Conservation (phyloP, 2,113 vertebrate species). For the Setophaga petechia region DNA sequence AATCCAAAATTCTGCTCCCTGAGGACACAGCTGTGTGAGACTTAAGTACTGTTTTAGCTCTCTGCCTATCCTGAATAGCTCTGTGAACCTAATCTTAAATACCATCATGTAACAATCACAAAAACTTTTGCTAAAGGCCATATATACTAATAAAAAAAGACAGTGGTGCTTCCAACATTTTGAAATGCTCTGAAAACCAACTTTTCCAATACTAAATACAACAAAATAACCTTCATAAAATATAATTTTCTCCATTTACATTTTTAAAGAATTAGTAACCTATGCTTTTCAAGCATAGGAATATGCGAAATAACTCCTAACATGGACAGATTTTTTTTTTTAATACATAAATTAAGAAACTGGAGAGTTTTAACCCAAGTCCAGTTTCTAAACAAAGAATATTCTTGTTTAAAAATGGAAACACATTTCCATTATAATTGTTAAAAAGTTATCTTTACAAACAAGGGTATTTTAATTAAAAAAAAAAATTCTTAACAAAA, state of each 20-base stretch:
- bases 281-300: slow-evolving; percentile 87
- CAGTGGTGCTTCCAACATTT: slow-evolving; percentile 91
- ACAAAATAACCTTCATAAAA: slow-evolving; percentile 97
- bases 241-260: slow-evolving; percentile 94
- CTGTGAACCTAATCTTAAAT: slow-evolving; percentile 88
- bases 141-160: slow-evolving; percentile 91
- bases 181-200: slow-evolving; percentile 92
- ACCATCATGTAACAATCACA: slow-evolving; percentile 86
- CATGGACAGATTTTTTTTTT: slow-evolving; percentile 82
- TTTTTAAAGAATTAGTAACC: slow-evolving; percentile 87
- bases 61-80: slow-evolving; percentile 84
- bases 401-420: slow-evolving; percentile 90
- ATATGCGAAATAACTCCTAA: slow-evolving; percentile 84
- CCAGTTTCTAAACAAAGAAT: slow-evolving; percentile 86
- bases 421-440: slow-evolving; percentile 83
- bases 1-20: slow-evolving; percentile 83
- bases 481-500: slow-evolving; percentile 82
- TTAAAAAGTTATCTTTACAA: slow-evolving; percentile 93
- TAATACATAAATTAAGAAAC: slow-evolving; percentile 89
- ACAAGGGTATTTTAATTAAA: slow-evolving; percentile 87
- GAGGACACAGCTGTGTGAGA: slow-evolving; percentile 84
- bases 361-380: slow-evolving; percentile 98
- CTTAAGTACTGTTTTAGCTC: slow-evolving; percentile 76
- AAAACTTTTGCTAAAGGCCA: slow-evolving; percentile 90
- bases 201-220: slow-evolving; percentile 93